These are phyloP conservation scores for Drosophila helvetica DNA, from an alignment of 2,888 invertebrate species.

Conservation along the genomic window DNA sequence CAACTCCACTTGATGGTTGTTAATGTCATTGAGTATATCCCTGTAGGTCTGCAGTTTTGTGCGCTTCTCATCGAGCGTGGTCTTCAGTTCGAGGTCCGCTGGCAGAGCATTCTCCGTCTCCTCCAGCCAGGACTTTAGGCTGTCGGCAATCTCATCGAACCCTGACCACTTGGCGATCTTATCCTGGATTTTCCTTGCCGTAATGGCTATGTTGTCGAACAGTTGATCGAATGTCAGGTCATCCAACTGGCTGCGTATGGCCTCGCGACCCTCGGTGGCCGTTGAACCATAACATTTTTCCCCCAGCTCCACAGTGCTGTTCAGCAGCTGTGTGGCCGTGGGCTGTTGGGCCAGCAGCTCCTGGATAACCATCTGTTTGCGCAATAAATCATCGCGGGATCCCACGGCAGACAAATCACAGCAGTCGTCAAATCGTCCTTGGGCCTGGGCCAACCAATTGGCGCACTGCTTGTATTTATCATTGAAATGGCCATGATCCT, in stretches of 20 bases:
- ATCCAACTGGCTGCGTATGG: slow-evolving; percentile 91
- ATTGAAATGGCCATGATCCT: slow-evolving; percentile 91
- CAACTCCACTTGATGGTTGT: slow-evolving; percentile 93
- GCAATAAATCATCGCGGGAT: slow-evolving; percentile 88
- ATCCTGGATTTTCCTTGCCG: slow-evolving; percentile 92
- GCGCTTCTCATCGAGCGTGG: slow-evolving; percentile 95
- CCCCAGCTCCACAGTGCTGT: slow-evolving; percentile 93
- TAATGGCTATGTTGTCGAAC: slow-evolving; percentile 91
- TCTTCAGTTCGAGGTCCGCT: slow-evolving; percentile 91
- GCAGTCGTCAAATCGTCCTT: slow-evolving; percentile 89
- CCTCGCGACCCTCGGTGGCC: slow-evolving; percentile 93
- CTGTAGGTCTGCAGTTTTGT: slow-evolving; percentile 94
- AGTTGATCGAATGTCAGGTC: slow-evolving; percentile 92
- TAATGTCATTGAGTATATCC: slow-evolving; percentile 91
- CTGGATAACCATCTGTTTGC: slow-evolving; percentile 89
- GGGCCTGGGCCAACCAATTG: slow-evolving; percentile 91
- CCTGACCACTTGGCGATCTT: slow-evolving; percentile 94
- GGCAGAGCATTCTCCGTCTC: slow-evolving; percentile 90
- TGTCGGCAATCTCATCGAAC: slow-evolving; percentile 93
- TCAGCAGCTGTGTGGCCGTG: slow-evolving; percentile 90
- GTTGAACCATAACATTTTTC: slow-evolving; percentile 95
- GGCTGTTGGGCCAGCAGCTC: slow-evolving; percentile 91
- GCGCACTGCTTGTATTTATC: slow-evolving; percentile 93
- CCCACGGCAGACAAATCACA: slow-evolving; percentile 87
- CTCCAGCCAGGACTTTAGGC: slow-evolving; percentile 91